Evolutionary conservation across 2,888 invertebrate genomes (phyloP).

Genomic region (Drosophila demipolita): DNA sequence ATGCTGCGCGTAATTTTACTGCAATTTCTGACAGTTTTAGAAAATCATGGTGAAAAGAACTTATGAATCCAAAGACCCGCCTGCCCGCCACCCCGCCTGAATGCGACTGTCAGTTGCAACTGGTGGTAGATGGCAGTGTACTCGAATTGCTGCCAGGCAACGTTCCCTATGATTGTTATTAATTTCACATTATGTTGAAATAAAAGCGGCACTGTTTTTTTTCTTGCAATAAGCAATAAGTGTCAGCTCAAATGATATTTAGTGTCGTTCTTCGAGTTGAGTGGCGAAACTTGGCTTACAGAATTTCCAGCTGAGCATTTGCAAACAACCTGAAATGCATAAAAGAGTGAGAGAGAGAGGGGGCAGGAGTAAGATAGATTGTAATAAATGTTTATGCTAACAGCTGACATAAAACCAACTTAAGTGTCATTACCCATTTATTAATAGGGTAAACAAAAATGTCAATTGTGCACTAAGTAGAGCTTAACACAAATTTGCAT

Average conservation of each 20-base stretch:
- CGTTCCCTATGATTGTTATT: slow-evolving; percentile 79
- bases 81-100: slow-evolving; percentile 25
- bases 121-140: slow-evolving; percentile 68
- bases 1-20: slow-evolving; percentile 70
- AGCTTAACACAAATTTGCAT: slow-evolving; percentile 6
- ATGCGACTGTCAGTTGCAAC: slow-evolving; percentile 79
- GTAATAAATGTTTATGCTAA: slow-evolving; percentile 25
- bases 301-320: neutral
- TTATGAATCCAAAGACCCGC: slow-evolving; percentile 52
- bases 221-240: slow-evolving; percentile 76
- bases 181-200: slow-evolving; percentile 73
- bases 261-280: slow-evolving; percentile 50
- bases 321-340: too few species aligned
- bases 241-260: slow-evolving; percentile 76
- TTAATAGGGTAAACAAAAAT: neutral
- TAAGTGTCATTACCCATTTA: neutral
- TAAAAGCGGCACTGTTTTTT: slow-evolving; percentile 41
- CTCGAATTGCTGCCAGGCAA: slow-evolving; percentile 53
- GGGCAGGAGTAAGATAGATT: neutral
- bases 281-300: slow-evolving; percentile 6
- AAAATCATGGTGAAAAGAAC: slow-evolving; percentile 76
- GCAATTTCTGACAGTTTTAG: slow-evolving; percentile 81
- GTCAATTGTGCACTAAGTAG: neutral
- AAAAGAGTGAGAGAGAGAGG: neutral
- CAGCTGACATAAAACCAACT: neutral